Conservation (phyloP, 2,888 invertebrate species). For the Drosophila borborema region DNA sequence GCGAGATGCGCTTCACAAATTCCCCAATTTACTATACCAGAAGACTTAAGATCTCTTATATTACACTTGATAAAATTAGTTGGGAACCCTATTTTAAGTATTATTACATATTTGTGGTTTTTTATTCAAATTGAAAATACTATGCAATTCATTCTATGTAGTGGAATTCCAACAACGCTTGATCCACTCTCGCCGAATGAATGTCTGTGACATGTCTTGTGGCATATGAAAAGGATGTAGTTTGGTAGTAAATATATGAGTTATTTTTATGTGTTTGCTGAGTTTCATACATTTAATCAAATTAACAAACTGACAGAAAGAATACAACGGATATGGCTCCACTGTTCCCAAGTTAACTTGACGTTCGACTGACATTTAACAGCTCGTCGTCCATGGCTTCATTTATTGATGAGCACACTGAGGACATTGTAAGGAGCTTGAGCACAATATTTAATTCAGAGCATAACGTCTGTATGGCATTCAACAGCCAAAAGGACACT, state of each 20-base stretch:
- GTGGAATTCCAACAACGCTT: background rate
- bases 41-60: background rate
- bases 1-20: conserved; percentile 38
- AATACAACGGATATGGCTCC: conserved; percentile 12
- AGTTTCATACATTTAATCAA: conserved; percentile 75
- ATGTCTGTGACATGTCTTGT: conserved; percentile 25
- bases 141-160: background rate
- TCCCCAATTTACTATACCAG: background rate
- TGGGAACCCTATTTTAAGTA: background rate
- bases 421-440: conserved; percentile 25
- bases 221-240: conserved; percentile 27
- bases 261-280: conserved; percentile 47
- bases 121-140: background rate
- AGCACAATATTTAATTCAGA: conserved; percentile 58
- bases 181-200: conserved; percentile 25
- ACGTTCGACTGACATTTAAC: conserved; percentile 58
- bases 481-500: conserved; percentile 26
- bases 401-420: conserved; percentile 61
- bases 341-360: conserved; percentile 19
- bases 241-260: conserved; percentile 33
- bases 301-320: conserved; percentile 57
- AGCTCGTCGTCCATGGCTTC: conserved; percentile 33
- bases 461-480: conserved; percentile 28
- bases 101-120: background rate
- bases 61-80: background rate